Evolutionary conservation across 2,888 invertebrate genomes (phyloP).

Genomic region (Cosmia trapezina): DNA sequence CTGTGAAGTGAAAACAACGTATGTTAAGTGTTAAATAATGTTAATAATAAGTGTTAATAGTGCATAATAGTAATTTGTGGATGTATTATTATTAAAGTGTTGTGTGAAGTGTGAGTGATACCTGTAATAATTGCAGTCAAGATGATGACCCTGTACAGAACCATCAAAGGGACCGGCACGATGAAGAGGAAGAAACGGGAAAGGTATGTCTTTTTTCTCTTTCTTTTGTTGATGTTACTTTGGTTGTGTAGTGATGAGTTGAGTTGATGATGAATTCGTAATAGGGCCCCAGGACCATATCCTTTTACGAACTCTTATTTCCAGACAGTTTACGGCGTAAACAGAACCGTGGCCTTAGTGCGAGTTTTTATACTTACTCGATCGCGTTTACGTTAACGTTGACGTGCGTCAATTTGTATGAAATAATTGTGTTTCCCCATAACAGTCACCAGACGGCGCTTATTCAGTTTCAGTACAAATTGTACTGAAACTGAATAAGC

Average conservation of each 20-base stretch:
- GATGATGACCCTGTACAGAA: constrained; percentile 91
- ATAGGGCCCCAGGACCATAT: no score
- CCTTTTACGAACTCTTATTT: no score
- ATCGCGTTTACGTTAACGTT: no score
- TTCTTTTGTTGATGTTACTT: background rate
- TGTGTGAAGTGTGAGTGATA: constrained; percentile 65
- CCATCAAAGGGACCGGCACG: constrained; percentile 89
- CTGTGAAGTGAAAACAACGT: constrained; percentile 45
- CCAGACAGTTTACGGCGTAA: no score
- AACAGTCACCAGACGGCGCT: no score
- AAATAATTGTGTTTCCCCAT: no score
- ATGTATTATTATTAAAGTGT: constrained; percentile 64
- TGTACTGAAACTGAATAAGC: no score
- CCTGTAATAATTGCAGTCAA: constrained; percentile 68
- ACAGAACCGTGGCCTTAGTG: no score
- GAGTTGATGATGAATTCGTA: no score
- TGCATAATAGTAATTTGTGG: constrained; percentile 45
- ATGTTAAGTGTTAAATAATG: constrained; percentile 41
- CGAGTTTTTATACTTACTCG: no score
- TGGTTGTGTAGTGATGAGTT: background rate
- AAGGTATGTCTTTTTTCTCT: constrained; percentile 76
- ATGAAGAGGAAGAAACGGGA: constrained; percentile 89
- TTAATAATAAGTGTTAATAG: constrained; percentile 47
- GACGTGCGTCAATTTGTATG: no score
- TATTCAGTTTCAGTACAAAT: no score